Evolutionary conservation across 1,140 invertebrate species (phyloP), one percentile per base, ranked within the genome.

Genomic region (Lordiphosa mommai): DNA sequence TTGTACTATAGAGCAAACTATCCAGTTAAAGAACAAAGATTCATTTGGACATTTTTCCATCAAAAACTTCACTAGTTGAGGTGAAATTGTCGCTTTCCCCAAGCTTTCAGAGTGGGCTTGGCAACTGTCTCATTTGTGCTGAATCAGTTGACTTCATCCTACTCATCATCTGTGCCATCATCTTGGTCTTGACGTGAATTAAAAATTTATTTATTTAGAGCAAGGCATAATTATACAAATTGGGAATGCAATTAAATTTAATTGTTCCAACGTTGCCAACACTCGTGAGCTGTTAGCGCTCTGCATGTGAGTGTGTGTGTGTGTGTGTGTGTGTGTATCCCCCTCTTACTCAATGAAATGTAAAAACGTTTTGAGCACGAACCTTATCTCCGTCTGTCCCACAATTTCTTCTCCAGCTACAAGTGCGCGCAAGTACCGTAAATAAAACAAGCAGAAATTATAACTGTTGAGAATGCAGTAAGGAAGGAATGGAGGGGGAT

Each of bases 191-290:
- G 71, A 61, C 61, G 77, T 74, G 76, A 76, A 84, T 82, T 70
- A 84, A 76, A 82, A 84, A 76, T 65, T 43, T 82, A 65, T 56
- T 55, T 59, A 79, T 84, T 84, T 84, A 72, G 77, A 74, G 71
- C 63, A 66, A 64, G 77, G 77, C 77, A 84, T 84, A 84, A 84
- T 84, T 84, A 84, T 84, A 84, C 77, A 84, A 84, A 84, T 84
- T 84, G 77, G 77, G 72, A 84, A 65, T 84, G 77, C 77, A 84
- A 84, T 84, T 84, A 84, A 84, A 84, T 84, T 84, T 84, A 84
- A 84, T 84, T 84, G 77, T 84, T 77, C 72, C 77, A 72, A 63
- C 69, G 71, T 66, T 69, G 60, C 56, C 63, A 41, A 53, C 63
- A 72, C 73, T 76, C 67, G 71, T 65, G 58, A 46, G 56, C 20